Evolutionary conservation across 2,888 invertebrate genomes (phyloP), one percentile per base, ranked within the genome.

Genomic region (Phortica magna): DNA sequence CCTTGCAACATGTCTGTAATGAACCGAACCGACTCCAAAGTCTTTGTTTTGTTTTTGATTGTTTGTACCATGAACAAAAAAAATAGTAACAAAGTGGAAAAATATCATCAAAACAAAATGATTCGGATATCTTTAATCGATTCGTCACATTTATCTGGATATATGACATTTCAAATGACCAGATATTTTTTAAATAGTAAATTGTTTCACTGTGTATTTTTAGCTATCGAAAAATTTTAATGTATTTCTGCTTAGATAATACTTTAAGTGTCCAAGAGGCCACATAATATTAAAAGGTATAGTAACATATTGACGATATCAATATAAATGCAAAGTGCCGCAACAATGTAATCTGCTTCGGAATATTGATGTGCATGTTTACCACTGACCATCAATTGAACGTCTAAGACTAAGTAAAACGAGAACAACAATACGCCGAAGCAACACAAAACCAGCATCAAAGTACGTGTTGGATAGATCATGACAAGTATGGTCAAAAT

Each of bases 291-390:
- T 4, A 84, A 64, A 14, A 87, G 22, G 1, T 14, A n/a, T 0
- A 31, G 0, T 55, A 84, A 77, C 6, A 87, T 10, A 0, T 55
- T 7, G 1, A 87, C 0, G 12, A 88, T 57, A 74, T 87, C 81
- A 0, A n/a, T 6, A 19, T 88, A 85, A 6, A 85, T 73, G 1
- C n/a, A 1, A 2, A 85, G 48, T 0, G 85, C 85, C 0, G 87
- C 85, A 17, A 87, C 3, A 3, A 88, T 55, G 57, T 80, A 88
- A 48, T 88, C 88, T 1, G 77, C 64, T 14, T 81, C 73, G 7
- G 6, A 9, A 7, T 57, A 85, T 12, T 77, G 14, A 17, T 80
- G 22, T 2, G n/a, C 14, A 17, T 74, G 80, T 0, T 39, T 79
- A 3, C 77, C 77, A 9, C 84, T 84, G 9, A 83, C 57, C 64